Percentiles rank a stretch among this genome's conserved stretches.
Evolutionary conservation across 2,888 invertebrate genomes (phyloP).

Genomic region (Rotaria macrura): DNA sequence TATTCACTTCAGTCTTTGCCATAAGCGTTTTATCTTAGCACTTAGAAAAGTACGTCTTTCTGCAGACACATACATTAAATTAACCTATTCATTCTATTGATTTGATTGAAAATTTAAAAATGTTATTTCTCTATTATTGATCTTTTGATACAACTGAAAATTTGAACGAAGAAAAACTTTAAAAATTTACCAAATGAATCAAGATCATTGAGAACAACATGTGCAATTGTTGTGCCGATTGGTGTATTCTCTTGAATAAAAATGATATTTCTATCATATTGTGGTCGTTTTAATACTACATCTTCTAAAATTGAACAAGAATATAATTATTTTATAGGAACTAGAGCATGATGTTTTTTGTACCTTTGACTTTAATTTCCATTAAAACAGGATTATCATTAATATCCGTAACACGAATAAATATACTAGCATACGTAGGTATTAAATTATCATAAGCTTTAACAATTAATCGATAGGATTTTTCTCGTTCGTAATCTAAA

Average conservation of each 20-base stretch:
- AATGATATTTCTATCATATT: background rate
- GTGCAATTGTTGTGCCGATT: background rate
- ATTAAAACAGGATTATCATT: slow-evolving; percentile 11
- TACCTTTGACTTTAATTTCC: background rate
- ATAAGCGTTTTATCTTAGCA: no score
- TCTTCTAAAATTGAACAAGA: background rate
- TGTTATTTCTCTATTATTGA: no score
- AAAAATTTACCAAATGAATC: background rate
- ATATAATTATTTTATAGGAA: background rate
- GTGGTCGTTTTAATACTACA: background rate
- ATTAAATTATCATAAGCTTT: slow-evolving; percentile 12
- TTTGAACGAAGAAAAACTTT: background rate
- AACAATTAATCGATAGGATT: slow-evolving; percentile 26
- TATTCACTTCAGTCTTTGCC: no score
- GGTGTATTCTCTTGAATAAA: background rate
- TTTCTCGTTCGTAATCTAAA: slow-evolving; percentile 26
- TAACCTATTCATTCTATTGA: no score
- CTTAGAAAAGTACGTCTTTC: no score
- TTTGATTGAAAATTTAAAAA: no score
- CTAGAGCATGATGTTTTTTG: background rate
- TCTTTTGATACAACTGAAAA: no score
- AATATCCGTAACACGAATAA: background rate
- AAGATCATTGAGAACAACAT: background rate
- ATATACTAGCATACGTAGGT: background rate
- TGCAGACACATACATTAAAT: no score